Percentiles rank a stretch among this genome's conserved stretches.
Conservation (phyloP, 2,888 invertebrate species). For the Cotesia congregata region DNA sequence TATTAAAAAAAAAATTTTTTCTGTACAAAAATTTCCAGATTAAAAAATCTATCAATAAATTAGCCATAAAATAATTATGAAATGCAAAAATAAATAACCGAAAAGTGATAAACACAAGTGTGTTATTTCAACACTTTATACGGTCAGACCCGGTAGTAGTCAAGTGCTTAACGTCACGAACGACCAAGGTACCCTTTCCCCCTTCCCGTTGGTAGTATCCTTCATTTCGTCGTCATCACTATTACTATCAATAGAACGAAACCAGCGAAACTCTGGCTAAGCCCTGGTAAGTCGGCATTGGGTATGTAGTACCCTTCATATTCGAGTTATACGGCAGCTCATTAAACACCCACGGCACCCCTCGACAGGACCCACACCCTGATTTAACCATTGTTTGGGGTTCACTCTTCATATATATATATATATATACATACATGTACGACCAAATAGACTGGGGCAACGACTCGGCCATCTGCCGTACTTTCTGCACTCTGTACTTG, state of each 20-base stretch:
- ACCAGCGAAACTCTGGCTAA: slow-evolving; percentile 13
- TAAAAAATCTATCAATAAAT: not conserved
- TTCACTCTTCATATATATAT: slow-evolving; percentile 33
- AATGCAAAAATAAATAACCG: not conserved
- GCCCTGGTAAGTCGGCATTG: slow-evolving; percentile 13
- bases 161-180: slow-evolving; percentile 56
- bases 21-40: too few relatives aligned
- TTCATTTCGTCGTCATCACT: not conserved
- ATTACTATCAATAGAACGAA: not conserved
- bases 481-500: slow-evolving; percentile 47
- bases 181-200: slow-evolving; percentile 54
- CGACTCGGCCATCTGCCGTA: slow-evolving; percentile 63
- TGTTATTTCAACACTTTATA: slow-evolving; percentile 65
- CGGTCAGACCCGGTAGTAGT: slow-evolving; percentile 57
- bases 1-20: too few relatives aligned
- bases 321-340: slow-evolving; percentile 58
- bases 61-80: not conserved
- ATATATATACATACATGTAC: slow-evolving; percentile 29
- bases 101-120: slow-evolving; percentile 35
- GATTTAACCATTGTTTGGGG: slow-evolving; percentile 68
- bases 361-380: slow-evolving; percentile 60
- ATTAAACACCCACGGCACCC: slow-evolving; percentile 69
- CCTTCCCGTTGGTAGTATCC: slow-evolving; percentile 1
- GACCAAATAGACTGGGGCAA: slow-evolving; percentile 52
- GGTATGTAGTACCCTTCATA: not conserved